These are phyloP conservation scores for Muscicapa comitata DNA, from an alignment of 2,797 vertebrate species.

Conservation along the genomic window DNA sequence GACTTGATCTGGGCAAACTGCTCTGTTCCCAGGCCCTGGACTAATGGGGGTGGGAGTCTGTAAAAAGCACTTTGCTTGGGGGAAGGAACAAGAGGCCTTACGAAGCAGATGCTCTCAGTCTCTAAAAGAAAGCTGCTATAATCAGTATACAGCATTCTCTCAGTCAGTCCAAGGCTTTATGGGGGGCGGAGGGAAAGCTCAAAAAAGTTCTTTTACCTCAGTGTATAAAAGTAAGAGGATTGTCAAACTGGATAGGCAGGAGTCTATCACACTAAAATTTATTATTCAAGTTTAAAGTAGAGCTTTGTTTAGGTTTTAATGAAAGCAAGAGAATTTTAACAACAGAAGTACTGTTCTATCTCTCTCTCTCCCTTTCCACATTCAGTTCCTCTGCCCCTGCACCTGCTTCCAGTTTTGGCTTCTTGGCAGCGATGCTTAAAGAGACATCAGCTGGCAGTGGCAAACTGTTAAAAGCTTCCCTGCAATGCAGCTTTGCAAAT, in stretches of 20 bases:
- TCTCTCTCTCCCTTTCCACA: slow-evolving; percentile 18
- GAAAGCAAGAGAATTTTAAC: slow-evolving; percentile 73
- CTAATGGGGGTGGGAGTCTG: slow-evolving; percentile 52
- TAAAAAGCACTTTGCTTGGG: slow-evolving; percentile 54
- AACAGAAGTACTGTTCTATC: slow-evolving; percentile 76
- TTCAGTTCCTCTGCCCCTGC: slow-evolving; percentile 72
- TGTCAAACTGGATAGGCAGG: slow-evolving; percentile 64
- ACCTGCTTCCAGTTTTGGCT: slow-evolving; percentile 81
- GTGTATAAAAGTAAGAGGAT: slow-evolving; percentile 65
- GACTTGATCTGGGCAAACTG: slow-evolving; percentile 13
- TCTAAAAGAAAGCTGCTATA: slow-evolving; percentile 68
- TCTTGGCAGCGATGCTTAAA: slow-evolving; percentile 75
- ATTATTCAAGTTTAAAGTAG: slow-evolving; percentile 70
- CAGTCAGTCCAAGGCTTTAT: slow-evolving; percentile 68
- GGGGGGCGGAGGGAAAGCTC: background rate
- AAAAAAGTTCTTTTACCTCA: slow-evolving; percentile 62
- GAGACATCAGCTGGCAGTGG: slow-evolving; percentile 79
- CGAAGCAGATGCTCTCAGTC: slow-evolving; percentile 74
- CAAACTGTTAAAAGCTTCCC: slow-evolving; percentile 78
- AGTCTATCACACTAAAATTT: slow-evolving; percentile 63
- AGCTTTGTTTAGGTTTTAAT: slow-evolving; percentile 74
- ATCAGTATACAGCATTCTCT: slow-evolving; percentile 65
- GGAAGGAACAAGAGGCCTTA: slow-evolving; percentile 39
- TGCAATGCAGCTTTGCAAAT: slow-evolving; percentile 74
- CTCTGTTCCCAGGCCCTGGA: slow-evolving; percentile 73